Evolutionary conservation across 2,113 vertebrate genomes (phyloP).

Genomic region (Vireo altiloquus): DNA sequence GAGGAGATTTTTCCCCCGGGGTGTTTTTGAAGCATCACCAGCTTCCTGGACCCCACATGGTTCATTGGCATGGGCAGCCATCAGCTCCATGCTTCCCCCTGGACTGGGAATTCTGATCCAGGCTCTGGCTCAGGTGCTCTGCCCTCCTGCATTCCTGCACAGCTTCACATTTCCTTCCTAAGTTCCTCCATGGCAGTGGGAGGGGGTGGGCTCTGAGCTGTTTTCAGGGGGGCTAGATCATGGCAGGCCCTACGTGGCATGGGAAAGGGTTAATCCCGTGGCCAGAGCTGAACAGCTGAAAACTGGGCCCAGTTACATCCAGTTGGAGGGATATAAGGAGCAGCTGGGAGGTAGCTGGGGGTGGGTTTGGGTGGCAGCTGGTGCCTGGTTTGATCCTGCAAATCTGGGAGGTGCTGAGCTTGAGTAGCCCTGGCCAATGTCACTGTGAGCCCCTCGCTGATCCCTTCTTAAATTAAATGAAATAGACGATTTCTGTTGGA

Average conservation of each 20-base stretch:
- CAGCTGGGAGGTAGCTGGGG: constrained; percentile 25
- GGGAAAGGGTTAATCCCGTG: constrained; percentile 13
- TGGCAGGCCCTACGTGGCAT: background rate
- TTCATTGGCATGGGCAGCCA: background rate
- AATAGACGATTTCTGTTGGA: background rate
- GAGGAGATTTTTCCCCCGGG: fast-evolving
- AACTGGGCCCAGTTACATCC: constrained; percentile 20
- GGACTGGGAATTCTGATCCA: background rate
- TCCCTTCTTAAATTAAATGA: background rate
- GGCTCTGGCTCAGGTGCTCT: background rate
- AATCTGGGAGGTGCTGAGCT: constrained; percentile 12
- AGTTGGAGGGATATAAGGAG: background rate
- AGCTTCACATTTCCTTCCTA: background rate
- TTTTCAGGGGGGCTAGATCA: fast-evolving
- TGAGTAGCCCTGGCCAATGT: background rate
- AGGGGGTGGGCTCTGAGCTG: background rate
- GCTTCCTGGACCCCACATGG: background rate
- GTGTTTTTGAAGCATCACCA: background rate
- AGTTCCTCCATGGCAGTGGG: fast-evolving
- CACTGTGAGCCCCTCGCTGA: fast-evolving
- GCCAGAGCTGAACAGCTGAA: constrained; percentile 13
- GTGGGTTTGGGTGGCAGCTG: constrained; percentile 32
- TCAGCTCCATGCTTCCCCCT: background rate
- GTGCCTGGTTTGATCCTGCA: constrained; percentile 9
- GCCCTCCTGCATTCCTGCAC: background rate